These are phyloP conservation scores for Bedellia somnulentella DNA, from an alignment of 2,888 invertebrate species.

Conservation along the genomic window DNA sequence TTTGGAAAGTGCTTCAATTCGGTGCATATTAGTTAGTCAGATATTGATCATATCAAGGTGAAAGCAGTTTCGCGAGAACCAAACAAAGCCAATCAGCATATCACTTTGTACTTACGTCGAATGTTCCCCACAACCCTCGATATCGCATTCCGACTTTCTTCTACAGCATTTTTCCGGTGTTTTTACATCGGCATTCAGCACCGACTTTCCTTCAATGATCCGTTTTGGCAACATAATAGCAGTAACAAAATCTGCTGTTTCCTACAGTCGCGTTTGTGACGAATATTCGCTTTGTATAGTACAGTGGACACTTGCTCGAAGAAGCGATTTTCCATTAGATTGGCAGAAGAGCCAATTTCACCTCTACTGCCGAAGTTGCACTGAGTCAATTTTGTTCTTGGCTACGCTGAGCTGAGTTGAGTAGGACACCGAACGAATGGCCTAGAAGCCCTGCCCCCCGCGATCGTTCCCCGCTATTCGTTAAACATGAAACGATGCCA, in stretches of 20 bases:
- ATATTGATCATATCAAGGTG: too few species aligned
- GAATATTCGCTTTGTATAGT: constrained; percentile 47
- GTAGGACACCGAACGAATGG: neutral
- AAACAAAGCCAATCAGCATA: too few species aligned
- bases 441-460: neutral
- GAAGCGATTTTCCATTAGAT: constrained; percentile 58
- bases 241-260: constrained; percentile 52
- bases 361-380: constrained; percentile 39
- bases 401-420: neutral
- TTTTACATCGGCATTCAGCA: constrained; percentile 43
- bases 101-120: constrained; percentile 47
- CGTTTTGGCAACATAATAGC: constrained; percentile 61
- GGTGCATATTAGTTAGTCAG: too few species aligned
- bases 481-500: too few species aligned
- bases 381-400: too few species aligned
- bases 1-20: too few species aligned
- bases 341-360: constrained; percentile 43
- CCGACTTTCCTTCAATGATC: constrained; percentile 59
- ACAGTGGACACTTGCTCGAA: constrained; percentile 36
- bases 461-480: neutral
- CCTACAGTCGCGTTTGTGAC: constrained; percentile 43
- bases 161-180: constrained; percentile 47
- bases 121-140: constrained; percentile 48
- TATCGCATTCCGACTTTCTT: constrained; percentile 49
- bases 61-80: too few species aligned